Base-by-base conservation (phyloP, 2,797 vertebrate genomes). In the Sebastes hopkinsi region DNA sequence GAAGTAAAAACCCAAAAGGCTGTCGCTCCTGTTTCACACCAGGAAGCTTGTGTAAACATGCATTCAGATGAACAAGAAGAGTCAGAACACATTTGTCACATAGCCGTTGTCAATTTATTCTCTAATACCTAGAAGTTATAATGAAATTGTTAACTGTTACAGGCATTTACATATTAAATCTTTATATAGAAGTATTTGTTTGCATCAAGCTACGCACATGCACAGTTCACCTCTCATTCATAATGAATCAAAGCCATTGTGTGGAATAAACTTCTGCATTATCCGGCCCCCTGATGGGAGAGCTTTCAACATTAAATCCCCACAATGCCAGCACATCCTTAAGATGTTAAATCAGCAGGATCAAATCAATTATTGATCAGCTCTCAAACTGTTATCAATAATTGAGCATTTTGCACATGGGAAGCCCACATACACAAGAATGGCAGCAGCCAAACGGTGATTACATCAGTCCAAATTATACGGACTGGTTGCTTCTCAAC, bases 351-450 rank as follows among this genome's bases (percentile, higher is more conserved):
- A 87, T 81, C 72, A 82, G 77, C 32, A 23, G 69, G 42, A 67
- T 86, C 32, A 74, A 62, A 86, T 95, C 3, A 85, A 93, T 90
- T 88, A 92, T 92, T 90, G 27, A 93, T 87, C 9, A 78, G 22
- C 64, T 67, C 32, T 82, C 64, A 86, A 90, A 89, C 70, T 67
- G 75, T 42, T 9, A 85, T 92, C 25, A 91, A 93, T 91, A 79
- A 87, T 91, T 88, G 5, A 90, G 42, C 20, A 81, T 79, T 55
- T 88, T 80, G 20, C 25, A 81, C 67, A 87, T 69, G 55, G 72
- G 68, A 75, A 72, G 56, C 60, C 32, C 29, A 64, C 66, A 80
- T 38, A 80, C 56, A 58, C 27, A 74, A 38, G 30, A 77, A 62
- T 72, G 54, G 34, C 54, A 66, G 6, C 42, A 73, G 72, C 58